phyloP scores from a whole-genome alignment of 2,888 invertebrate genomes.

The Lochmaea capreae region DNA sequence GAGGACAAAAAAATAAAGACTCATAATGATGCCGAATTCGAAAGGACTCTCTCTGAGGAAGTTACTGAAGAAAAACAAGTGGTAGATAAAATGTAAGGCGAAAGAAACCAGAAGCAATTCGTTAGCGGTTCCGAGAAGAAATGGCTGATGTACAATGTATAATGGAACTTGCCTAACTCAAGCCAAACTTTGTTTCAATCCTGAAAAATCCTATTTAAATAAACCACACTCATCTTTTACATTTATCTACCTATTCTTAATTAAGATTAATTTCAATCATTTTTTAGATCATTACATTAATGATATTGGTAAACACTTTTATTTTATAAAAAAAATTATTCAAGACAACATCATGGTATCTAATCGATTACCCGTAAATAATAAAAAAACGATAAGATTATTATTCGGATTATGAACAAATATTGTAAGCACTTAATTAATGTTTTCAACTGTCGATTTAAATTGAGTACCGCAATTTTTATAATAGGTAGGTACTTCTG shows the following conservation, averaged over 20 bases:
- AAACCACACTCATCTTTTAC: neutral
- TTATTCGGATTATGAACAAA: neutral
- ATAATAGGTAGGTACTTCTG: conserved; percentile 1
- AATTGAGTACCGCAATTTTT: conserved; percentile 4
- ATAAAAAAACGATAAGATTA: neutral
- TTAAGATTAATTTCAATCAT: neutral
- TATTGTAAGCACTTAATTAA: neutral
- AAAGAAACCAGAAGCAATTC: no score
- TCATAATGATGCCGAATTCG: no score
- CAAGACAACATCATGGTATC: neutral
- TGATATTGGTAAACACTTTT: neutral
- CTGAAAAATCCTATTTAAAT: no score
- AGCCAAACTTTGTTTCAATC: no score
- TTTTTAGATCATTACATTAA: neutral
- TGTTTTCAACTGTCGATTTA: neutral
- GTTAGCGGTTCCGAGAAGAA: no score
- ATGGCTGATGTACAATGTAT: no score
- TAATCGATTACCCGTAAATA: neutral
- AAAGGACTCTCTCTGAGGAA: no score
- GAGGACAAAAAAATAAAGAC: neutral
- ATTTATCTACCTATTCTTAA: neutral
- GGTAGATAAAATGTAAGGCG: no score
- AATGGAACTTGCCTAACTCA: no score
- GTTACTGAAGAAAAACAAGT: no score
- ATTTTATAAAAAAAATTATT: neutral